A percentile compares a stretch with the other conserved stretches of the same genome.
Conservation (phyloP, 2,888 invertebrate genomes). For the Bombylius major region DNA sequence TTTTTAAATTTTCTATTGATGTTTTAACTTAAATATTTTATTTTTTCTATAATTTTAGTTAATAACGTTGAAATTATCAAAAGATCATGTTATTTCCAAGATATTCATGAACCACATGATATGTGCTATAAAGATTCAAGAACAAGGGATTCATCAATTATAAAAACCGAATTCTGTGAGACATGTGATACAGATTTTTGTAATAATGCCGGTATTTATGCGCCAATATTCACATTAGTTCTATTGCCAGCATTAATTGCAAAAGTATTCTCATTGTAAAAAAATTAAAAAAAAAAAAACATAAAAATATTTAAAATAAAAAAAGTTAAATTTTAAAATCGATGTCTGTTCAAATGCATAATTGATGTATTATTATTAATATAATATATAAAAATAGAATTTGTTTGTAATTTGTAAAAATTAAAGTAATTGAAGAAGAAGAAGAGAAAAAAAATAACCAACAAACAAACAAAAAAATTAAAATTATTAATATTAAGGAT, state of each 20-base stretch:
- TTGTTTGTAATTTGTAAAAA: too few species aligned
- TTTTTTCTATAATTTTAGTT: constrained; percentile 24
- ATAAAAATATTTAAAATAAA: not conserved
- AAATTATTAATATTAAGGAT: too few species aligned
- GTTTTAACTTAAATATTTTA: not conserved
- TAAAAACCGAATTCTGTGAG: constrained; percentile 33
- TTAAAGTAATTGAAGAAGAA: too few species aligned
- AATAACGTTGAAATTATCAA: constrained; percentile 35
- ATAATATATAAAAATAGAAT: too few species aligned
- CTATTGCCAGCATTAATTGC: constrained; percentile 12
- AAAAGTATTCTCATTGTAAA: constrained; percentile 10
- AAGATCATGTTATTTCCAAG: constrained; percentile 36
- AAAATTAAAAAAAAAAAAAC: not conserved
- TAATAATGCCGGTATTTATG: constrained; percentile 25
- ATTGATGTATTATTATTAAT: too few species aligned
- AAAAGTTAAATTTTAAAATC: too few species aligned
- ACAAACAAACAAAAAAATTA: too few species aligned
- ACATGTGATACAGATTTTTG: constrained; percentile 35
- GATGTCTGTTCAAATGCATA: too few species aligned
- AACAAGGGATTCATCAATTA: constrained; percentile 25
- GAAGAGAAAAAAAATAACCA: too few species aligned
- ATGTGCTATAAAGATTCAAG: constrained; percentile 31
- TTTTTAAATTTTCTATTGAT: too few species aligned
- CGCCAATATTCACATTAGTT: constrained; percentile 23
- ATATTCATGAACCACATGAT: constrained; percentile 31